phyloP scores from a whole-genome alignment of 2,888 invertebrate species.

The Limnephilus auricula region DNA sequence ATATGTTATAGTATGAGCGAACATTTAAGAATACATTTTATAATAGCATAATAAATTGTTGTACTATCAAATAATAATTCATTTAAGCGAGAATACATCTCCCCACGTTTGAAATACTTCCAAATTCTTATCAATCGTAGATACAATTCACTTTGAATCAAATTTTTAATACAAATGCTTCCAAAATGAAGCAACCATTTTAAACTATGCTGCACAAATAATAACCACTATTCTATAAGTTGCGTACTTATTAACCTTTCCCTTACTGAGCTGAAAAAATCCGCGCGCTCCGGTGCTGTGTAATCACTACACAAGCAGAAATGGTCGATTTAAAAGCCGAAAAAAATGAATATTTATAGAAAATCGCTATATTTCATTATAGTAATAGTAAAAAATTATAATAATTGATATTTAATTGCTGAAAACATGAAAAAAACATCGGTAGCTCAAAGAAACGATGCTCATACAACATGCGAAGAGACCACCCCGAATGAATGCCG shows the following conservation, averaged over 20 bases:
- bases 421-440: too few relatives aligned
- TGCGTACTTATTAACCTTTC: not conserved
- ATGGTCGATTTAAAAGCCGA: too few relatives aligned
- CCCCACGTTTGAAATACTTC: constrained; percentile 7
- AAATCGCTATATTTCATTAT: too few relatives aligned
- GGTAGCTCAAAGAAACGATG: too few relatives aligned
- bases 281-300: too few relatives aligned
- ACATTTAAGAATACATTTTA: constrained; percentile 43
- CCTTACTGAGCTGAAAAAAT: too few relatives aligned
- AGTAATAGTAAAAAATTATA: too few relatives aligned
- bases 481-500: too few relatives aligned
- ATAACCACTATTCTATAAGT: constrained; percentile 4
- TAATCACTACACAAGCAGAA: too few relatives aligned
- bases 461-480: too few relatives aligned
- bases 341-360: too few relatives aligned
- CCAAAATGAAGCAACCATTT: constrained; percentile 40
- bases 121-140: constrained; percentile 43
- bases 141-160: constrained; percentile 46
- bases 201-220: not conserved
- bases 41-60: constrained; percentile 38
- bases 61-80: constrained; percentile 34
- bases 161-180: constrained; percentile 15
- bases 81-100: constrained; percentile 31
- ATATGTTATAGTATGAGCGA: constrained; percentile 41
- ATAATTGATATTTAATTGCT: too few relatives aligned